Percentiles rank a stretch among this genome's conserved stretches.
phyloP scores from a whole-genome alignment of 23 tunicate species.

The Ciona savignyi region DNA sequence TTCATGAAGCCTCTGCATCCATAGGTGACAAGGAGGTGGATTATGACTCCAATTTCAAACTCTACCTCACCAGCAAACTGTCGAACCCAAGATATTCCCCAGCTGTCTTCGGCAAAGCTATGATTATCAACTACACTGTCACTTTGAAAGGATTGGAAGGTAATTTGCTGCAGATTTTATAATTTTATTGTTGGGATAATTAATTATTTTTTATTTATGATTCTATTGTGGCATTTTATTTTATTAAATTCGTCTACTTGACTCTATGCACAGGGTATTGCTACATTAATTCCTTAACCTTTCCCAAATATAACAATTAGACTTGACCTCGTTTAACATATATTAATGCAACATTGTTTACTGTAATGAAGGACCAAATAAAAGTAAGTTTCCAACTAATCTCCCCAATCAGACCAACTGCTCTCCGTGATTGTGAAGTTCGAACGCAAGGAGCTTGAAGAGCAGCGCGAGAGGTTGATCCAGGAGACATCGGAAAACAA shows the following conservation, averaged over 20 bases:
- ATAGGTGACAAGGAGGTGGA: conserved; percentile 99
- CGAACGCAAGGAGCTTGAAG: conserved; percentile 98
- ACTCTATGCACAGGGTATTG: too few relatives aligned
- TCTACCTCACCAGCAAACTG: conserved; percentile 90
- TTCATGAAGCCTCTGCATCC: too few relatives aligned
- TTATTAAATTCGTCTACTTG: too few relatives aligned
- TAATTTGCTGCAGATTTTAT: not conserved
- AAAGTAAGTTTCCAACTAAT: too few relatives aligned
- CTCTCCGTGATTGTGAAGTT: conserved; percentile 98
- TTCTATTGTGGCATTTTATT: too few relatives aligned
- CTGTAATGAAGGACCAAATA: too few relatives aligned
- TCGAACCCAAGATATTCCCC: conserved; percentile 98
- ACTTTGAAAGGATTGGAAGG: conserved; percentile 95
- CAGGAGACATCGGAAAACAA: conserved; percentile 99
- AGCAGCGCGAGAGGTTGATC: conserved; percentile 94
- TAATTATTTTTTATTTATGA: too few relatives aligned
- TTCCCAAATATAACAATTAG: too few relatives aligned
- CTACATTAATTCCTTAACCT: too few relatives aligned
- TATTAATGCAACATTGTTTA: too few relatives aligned
- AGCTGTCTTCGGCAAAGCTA: conserved; percentile 98
- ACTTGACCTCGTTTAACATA: too few relatives aligned
- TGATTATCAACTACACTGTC: conserved; percentile 98
- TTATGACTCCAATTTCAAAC: conserved; percentile 94
- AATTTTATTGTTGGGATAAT: not conserved
- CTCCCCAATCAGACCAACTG: conserved; percentile 98